Evolutionary conservation across 1,140 invertebrate genomes (phyloP), one percentile per base, ranked within the genome.

Genomic region (Cotesia typhae): DNA sequence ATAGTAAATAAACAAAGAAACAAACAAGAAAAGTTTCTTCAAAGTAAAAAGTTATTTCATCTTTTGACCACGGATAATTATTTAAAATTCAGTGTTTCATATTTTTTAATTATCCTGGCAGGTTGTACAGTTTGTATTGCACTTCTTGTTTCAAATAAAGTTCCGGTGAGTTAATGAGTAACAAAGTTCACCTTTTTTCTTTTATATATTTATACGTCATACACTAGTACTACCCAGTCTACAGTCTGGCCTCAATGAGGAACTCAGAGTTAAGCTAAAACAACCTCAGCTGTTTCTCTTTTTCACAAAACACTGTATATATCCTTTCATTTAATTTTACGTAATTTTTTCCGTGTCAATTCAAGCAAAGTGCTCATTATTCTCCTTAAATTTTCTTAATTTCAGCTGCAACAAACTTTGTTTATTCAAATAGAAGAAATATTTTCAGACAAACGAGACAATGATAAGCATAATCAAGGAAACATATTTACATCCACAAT

Each of bases 81-180:
- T 37, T 14, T 4, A 63, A 17, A 12, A 38, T 38, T 38, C 36
- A 37, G 28, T 41, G 60, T n/a, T 63, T 37, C 12, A 63, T 63
- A 63, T 63, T 63, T 63, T 63, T 63, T 63, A 63, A 63, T 63
- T 28, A 28, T 37, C 60, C 28, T 37, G 28, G 4, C 36, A 63
- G 60, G n/a, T 63, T 63, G 14, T 37, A 36, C 12, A 12, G 12
- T 63, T 12, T 41, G 35, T 12, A 37, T 63, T 37, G 10, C 37
- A n/a, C 10, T 12, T 12, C 37, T 63, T 63, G 60, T 38, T 38
- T 41, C 4, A 63, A 63, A 37, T 20, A 35, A 60, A 36, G 12
- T 37, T 63, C n/a, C 53, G n/a, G n/a, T 57, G 53, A 57, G 53
- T 57, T 57, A 57, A 57, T 20, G 53, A 57, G 53, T 47, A 47